A percentile compares a stretch with the other conserved stretches of the same genome.
These are phyloP conservation scores for Myripristis jacobus DNA, from an alignment of 2,797 vertebrate genomes.

Conservation along the genomic window DNA sequence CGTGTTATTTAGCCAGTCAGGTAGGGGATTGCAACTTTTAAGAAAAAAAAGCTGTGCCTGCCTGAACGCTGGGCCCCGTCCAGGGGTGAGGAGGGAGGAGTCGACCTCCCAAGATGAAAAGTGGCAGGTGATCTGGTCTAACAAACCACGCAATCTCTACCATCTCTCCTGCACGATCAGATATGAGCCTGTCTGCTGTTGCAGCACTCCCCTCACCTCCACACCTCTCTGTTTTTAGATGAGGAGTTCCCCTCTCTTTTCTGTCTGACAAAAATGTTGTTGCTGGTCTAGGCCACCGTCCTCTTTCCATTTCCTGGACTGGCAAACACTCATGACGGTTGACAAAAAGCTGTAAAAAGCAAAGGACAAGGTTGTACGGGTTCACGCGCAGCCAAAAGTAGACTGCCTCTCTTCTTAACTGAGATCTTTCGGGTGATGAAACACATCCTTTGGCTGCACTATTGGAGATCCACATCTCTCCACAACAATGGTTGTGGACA, in stretches of 20 bases:
- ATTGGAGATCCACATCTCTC: no score
- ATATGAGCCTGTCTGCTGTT: constrained; percentile 29
- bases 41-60: background rate
- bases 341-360: background rate
- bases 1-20: no score
- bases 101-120: constrained; percentile 70
- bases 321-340: background rate
- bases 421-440: no score
- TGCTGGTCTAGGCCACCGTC: background rate
- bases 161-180: constrained; percentile 49
- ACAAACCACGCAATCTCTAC: constrained; percentile 42
- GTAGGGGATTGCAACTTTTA: no score
- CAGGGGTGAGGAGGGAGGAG: constrained; percentile 1
- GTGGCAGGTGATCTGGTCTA: constrained; percentile 52
- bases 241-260: constrained; percentile 4
- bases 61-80: background rate
- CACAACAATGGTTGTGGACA: no score
- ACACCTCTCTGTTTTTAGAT: background rate
- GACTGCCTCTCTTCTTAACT: no score
- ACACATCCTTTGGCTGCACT: no score
- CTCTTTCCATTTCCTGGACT: background rate
- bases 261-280: background rate
- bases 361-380: background rate
- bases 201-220: background rate
- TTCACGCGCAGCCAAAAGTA: no score